Base-by-base conservation (phyloP, 2,113 vertebrate species). In the Ascaphus truei region DNA sequence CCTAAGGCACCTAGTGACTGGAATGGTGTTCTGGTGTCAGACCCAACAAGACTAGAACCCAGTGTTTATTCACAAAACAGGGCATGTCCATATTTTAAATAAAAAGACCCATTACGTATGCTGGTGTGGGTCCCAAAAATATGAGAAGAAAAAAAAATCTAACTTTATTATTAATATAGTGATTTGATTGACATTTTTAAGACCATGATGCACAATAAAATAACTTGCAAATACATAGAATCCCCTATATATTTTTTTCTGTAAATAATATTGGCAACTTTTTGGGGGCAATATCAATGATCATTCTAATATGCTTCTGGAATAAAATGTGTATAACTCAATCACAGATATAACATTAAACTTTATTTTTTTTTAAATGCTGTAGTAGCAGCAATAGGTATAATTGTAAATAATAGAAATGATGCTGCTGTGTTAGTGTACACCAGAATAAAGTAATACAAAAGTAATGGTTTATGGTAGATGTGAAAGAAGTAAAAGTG, bases 331-430 rank as follows among this genome's bases (percentile, higher is more conserved):
- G 25, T 37, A 34, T 41, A 65, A 65, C 53, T 50, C 48, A 18
- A 65, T 65, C 53, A 65, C 48, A 65, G 62, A 36, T 41, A 65
- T 53, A 53, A 29, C 34, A 51, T 11, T 30, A 62, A 25, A 13
- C 15, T 23, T 8, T 43, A 43, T 43, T n/a, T 33, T n/a, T 33
- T n/a, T 3, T 7, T 34, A 62, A 37, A 20, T 55, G 48, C 34
- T 22, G 62, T 34, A 1, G 62, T 34, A 1, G n/a, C 48, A 27
- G 62, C 62, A 41, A 31, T 65, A 53, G 41, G 39, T 65, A 34
- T 65, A 65, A 65, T 65, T 65, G 48, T 41, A 55, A 31, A 39
- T 53, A 15, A 16, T 39, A 41, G 29, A 36, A 65, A 37, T 65
- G 39, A 33, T 65, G 62, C 62, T 55, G 50, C 51, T 36, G 18